Percentiles rank a stretch among this genome's conserved stretches.
phyloP scores from a whole-genome alignment of 2,888 invertebrate genomes.

The Punctoribates punctum region DNA sequence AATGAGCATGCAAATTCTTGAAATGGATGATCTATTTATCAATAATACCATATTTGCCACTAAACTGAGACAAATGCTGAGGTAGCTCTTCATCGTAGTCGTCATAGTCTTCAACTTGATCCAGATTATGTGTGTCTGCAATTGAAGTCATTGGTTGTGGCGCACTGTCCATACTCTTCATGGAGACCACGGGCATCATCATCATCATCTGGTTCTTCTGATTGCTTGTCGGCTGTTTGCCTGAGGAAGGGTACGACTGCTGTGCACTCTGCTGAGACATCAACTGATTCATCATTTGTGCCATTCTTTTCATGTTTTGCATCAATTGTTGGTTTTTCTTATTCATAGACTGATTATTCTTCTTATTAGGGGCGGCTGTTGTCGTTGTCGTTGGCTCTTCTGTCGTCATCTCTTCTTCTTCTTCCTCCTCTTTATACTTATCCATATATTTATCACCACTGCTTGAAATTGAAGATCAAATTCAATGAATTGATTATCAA shows the following conservation, averaged over 20 bases:
- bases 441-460: neutral
- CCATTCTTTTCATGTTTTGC: neutral
- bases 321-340: neutral
- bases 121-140: too few species aligned
- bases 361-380: neutral
- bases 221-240: neutral
- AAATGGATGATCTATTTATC: too few species aligned
- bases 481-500: neutral
- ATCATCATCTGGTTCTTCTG: neutral
- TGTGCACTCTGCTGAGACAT: neutral
- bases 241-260: neutral
- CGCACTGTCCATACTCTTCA: neutral
- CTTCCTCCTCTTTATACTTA: neutral
- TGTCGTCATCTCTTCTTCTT: neutral
- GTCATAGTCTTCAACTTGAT: too few species aligned
- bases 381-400: neutral
- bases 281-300: neutral
- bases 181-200: neutral
- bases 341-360: neutral
- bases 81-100: too few species aligned
- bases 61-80: too few species aligned
- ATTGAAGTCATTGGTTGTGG: too few species aligned
- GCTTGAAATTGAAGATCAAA: neutral
- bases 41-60: too few species aligned
- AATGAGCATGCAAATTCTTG: too few species aligned